A percentile compares a stretch with the other conserved stretches of the same genome.
Conservation (phyloP, 2,113 vertebrate genomes). For the Chascanopsetta lugubris region DNA sequence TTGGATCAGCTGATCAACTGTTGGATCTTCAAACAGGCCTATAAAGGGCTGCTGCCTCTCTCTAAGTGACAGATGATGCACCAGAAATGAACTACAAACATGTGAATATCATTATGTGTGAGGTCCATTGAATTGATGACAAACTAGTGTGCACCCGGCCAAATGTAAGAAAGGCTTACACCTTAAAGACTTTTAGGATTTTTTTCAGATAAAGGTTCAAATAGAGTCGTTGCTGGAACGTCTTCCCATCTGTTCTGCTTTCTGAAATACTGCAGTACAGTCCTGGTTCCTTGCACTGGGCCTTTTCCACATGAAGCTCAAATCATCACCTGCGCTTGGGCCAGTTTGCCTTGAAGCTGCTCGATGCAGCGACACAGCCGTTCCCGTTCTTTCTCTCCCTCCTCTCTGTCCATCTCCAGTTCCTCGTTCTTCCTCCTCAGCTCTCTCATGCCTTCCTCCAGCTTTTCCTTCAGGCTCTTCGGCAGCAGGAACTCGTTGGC, state of each 20-base stretch:
- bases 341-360: constrained; percentile 67
- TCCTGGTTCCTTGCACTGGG: not conserved
- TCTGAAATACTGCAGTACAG: not conserved
- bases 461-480: constrained; percentile 80
- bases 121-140: no score
- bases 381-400: constrained; percentile 71
- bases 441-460: constrained; percentile 77
- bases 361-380: constrained; percentile 68
- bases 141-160: no score
- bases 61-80: constrained; percentile 1
- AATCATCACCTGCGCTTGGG: constrained; percentile 69
- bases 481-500: constrained; percentile 78
- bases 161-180: no score
- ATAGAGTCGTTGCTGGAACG: not conserved
- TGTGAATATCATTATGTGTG: no score
- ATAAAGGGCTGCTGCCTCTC: no score
- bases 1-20: constrained; percentile 7
- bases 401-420: constrained; percentile 71
- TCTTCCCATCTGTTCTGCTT: not conserved
- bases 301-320: no score
- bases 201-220: not conserved
- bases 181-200: not conserved
- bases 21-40: not conserved
- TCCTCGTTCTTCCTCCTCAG: constrained; percentile 77
- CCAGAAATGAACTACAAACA: not conserved